Evolutionary conservation across 2,113 vertebrate genomes (phyloP).

Genomic region (Muntiacus muntjak): DNA sequence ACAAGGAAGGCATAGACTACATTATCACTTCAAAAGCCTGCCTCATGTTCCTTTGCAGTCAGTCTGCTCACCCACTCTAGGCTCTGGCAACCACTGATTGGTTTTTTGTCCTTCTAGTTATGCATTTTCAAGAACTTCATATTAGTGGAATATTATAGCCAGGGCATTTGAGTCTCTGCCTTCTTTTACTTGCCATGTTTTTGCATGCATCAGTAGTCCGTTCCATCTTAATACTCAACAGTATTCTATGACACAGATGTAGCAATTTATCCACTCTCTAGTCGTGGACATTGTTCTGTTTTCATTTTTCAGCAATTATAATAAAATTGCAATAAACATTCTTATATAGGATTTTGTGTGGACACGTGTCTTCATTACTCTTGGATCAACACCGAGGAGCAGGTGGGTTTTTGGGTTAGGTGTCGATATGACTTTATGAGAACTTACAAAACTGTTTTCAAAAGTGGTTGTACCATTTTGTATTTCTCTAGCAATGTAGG

Average conservation of each 20-base stretch:
- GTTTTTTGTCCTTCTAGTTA: not conserved
- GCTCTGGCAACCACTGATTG: not conserved
- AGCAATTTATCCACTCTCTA: not conserved
- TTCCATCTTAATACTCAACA: not conserved
- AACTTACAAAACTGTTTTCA: not conserved
- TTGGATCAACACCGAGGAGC: not conserved
- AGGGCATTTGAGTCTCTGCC: not conserved
- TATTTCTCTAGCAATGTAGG: not conserved
- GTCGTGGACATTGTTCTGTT: not conserved
- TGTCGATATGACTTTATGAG: not conserved
- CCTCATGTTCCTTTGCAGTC: not conserved
- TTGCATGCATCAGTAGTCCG: not conserved
- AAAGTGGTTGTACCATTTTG: not conserved
- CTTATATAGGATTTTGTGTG: not conserved
- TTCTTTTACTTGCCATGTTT: not conserved
- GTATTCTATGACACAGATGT: fast-evolving
- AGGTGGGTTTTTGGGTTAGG: not conserved
- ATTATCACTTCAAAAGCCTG: not conserved
- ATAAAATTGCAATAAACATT: not conserved
- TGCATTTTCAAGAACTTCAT: not conserved
- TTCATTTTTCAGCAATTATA: not conserved
- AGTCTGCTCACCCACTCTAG: not conserved
- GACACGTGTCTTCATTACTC: not conserved
- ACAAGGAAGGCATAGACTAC: not conserved
- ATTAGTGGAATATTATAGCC: not conserved